Evolutionary conservation across 2,888 invertebrate species (phyloP).

Genomic region (Arctia plantaginis): DNA sequence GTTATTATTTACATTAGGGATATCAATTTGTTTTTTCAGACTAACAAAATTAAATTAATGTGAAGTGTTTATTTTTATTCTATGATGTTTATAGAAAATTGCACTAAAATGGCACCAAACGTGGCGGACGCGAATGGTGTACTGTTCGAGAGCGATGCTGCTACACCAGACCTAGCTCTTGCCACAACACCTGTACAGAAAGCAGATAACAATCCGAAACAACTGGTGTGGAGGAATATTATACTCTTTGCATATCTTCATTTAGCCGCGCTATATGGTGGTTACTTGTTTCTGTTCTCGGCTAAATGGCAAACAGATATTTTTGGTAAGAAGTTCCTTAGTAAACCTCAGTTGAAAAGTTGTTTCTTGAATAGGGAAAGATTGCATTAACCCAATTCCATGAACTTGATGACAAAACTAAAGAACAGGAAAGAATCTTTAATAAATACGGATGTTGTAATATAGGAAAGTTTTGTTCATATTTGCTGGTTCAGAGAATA

Average conservation of each 20-base stretch:
- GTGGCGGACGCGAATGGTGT: slow-evolving; percentile 78
- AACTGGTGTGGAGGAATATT: slow-evolving; percentile 94
- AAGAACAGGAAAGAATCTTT: not conserved
- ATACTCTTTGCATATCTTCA: slow-evolving; percentile 92
- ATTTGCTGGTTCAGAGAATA: not conserved
- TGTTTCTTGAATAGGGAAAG: not conserved
- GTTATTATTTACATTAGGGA: not conserved
- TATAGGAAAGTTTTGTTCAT: not conserved
- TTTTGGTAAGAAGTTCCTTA: slow-evolving; percentile 88
- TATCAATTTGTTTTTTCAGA: not conserved
- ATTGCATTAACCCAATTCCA: not conserved
- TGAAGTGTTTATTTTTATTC: not conserved
- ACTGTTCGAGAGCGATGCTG: slow-evolving; percentile 80
- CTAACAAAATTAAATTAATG: not conserved
- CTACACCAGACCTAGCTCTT: slow-evolving; percentile 79
- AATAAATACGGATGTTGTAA: not conserved
- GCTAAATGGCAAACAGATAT: slow-evolving; percentile 90
- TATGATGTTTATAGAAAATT: slow-evolving; percentile 24
- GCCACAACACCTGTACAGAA: slow-evolving; percentile 70
- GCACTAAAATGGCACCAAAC: slow-evolving; percentile 78
- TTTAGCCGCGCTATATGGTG: slow-evolving; percentile 90
- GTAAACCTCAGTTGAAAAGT: not conserved
- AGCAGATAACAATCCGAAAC: slow-evolving; percentile 85
- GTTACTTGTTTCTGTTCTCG: slow-evolving; percentile 90
- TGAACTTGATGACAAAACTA: not conserved